Percentiles rank a stretch among this genome's conserved stretches.
Conservation (phyloP, 1,140 invertebrate genomes). For the Drosophila orena region DNA sequence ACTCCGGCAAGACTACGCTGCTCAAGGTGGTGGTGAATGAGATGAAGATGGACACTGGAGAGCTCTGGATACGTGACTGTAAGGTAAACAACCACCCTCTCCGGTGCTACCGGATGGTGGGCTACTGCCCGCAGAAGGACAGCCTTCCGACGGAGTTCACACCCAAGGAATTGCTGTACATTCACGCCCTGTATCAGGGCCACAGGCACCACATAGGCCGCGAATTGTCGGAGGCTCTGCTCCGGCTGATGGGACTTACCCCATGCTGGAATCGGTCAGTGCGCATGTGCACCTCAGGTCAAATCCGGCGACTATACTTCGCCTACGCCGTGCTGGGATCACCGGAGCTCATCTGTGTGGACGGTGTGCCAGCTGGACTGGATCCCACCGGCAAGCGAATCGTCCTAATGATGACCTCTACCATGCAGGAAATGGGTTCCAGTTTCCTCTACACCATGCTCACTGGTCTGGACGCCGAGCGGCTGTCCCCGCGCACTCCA, state of each 20-base stretch:
- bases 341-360: slow-evolving; percentile 85
- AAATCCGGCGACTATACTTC: slow-evolving; percentile 94
- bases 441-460: slow-evolving; percentile 91
- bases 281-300: slow-evolving; percentile 89
- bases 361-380: slow-evolving; percentile 89
- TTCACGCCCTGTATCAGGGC: slow-evolving; percentile 36
- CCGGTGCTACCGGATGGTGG: slow-evolving; percentile 35
- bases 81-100: slow-evolving; percentile 11
- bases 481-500: slow-evolving; percentile 91
- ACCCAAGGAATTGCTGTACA: slow-evolving; percentile 44
- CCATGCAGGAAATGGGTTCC: slow-evolving; percentile 54
- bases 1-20: slow-evolving; percentile 56
- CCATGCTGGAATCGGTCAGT: slow-evolving; percentile 21
- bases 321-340: slow-evolving; percentile 95
- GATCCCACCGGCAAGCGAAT: slow-evolving; percentile 92
- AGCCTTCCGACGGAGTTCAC: slow-evolving; percentile 35
- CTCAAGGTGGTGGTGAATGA: slow-evolving; percentile 43
- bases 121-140: slow-evolving; percentile 51
- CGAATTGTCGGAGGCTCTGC: slow-evolving; percentile 23
- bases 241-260: slow-evolving; percentile 46
- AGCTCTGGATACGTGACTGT: slow-evolving; percentile 46
- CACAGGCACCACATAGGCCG: not conserved
- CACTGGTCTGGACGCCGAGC: slow-evolving; percentile 93
- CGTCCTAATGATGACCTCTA: slow-evolving; percentile 88
- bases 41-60: slow-evolving; percentile 10